A percentile compares a stretch with the other conserved stretches of the same genome.
These are phyloP conservation scores for Scomber scombrus DNA, from an alignment of 2,113 vertebrate species.

Conservation along the genomic window DNA sequence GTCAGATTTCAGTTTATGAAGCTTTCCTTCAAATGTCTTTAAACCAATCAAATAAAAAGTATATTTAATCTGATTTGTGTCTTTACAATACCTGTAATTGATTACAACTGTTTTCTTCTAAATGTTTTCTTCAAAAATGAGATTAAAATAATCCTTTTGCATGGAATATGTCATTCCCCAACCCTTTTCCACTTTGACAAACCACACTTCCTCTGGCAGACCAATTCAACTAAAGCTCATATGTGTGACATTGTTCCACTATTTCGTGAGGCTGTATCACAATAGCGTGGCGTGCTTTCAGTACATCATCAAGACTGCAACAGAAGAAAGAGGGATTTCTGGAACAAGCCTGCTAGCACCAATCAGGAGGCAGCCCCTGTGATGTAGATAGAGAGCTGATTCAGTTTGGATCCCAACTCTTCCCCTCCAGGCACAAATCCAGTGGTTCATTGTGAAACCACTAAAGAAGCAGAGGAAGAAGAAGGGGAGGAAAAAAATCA, in stretches of 20 bases:
- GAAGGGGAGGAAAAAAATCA: slow-evolving; percentile 22
- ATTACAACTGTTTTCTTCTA: background rate
- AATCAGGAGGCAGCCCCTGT: slow-evolving; percentile 60
- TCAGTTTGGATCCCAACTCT: slow-evolving; percentile 59
- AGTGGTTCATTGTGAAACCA: slow-evolving; percentile 73
- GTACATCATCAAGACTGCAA: slow-evolving; percentile 17
- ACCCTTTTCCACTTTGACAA: background rate
- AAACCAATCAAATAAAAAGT: background rate
- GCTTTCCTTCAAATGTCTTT: slow-evolving; percentile 1
- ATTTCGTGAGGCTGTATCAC: slow-evolving; percentile 6
- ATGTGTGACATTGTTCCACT: slow-evolving; percentile 26
- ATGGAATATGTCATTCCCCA: background rate
- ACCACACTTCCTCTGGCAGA: slow-evolving; percentile 2
- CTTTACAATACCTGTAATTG: background rate
- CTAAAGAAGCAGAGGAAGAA: slow-evolving; percentile 42
- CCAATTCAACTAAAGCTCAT: background rate
- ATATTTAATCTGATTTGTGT: slow-evolving; percentile 7
- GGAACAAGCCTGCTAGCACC: slow-evolving; percentile 32
- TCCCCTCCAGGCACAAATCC: slow-evolving; percentile 68
- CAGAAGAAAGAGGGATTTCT: slow-evolving; percentile 27
- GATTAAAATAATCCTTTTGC: slow-evolving; percentile 17
- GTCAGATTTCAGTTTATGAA: too few species aligned
- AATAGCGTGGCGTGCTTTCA: background rate
- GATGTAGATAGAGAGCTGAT: slow-evolving; percentile 64
- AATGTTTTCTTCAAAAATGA: background rate